phyloP scores from a whole-genome alignment of 2,888 invertebrate species.

The Chalcis sispes region DNA sequence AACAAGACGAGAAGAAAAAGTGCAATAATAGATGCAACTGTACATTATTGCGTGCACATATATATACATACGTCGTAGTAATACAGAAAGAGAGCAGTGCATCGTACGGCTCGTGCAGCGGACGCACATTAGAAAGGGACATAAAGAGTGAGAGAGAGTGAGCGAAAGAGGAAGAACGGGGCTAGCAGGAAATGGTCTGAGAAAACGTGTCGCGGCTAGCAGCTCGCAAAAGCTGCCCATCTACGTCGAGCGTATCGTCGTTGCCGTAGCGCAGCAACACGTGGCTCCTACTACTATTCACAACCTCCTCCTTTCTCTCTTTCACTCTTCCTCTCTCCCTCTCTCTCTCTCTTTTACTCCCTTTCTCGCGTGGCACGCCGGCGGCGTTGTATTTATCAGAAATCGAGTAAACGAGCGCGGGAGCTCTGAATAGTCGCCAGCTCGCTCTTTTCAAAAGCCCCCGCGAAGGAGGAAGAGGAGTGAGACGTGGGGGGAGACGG shows the following conservation, averaged over 20 bases:
- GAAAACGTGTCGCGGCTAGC: neutral
- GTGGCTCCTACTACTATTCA: constrained; percentile 42
- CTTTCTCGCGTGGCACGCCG: neutral
- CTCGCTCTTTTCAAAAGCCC: constrained; percentile 4
- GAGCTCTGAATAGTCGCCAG: neutral
- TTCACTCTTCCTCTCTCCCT: neutral
- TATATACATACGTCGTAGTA: too few relatives aligned
- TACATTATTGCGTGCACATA: too few relatives aligned
- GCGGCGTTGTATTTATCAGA: constrained; percentile 44
- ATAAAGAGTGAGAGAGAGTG: neutral
- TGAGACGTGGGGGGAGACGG: too few relatives aligned
- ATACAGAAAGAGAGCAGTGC: too few relatives aligned
- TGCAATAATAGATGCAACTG: too few relatives aligned
- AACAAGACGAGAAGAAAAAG: too few relatives aligned
- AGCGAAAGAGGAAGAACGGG: neutral
- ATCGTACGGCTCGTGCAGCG: neutral
- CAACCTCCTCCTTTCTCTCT: neutral
- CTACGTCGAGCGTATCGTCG: too few relatives aligned
- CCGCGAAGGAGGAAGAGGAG: too few relatives aligned
- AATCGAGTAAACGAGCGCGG: constrained; percentile 46
- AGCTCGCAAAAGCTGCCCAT: neutral
- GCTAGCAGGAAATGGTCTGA: constrained; percentile 41
- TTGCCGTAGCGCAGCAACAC: constrained; percentile 42
- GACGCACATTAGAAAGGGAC: neutral
- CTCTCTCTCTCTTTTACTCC: neutral